These are phyloP conservation scores for Circaetus gallicus DNA, from an alignment of 2,113 vertebrate species.

Conservation along the genomic window DNA sequence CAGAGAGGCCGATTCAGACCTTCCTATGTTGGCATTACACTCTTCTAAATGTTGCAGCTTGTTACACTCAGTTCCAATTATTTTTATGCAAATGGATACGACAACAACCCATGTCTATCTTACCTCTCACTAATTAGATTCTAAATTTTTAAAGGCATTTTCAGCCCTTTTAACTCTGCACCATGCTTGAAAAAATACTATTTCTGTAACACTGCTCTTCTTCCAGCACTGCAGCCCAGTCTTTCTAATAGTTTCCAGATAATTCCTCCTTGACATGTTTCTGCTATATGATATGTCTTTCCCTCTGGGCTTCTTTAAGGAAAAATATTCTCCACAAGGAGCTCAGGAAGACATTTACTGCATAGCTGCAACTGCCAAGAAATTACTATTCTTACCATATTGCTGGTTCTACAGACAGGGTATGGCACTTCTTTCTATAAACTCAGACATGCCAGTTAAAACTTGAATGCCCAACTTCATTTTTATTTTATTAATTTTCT, in stretches of 20 bases:
- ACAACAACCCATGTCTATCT: neutral
- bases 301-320: conserved; percentile 13
- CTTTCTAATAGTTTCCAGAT: neutral
- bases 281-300: neutral
- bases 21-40: neutral
- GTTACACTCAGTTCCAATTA: conserved; percentile 9
- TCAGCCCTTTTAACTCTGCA: neutral
- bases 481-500: neutral
- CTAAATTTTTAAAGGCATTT: neutral
- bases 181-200: neutral
- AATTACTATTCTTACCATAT: conserved; percentile 19
- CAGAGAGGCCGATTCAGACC: neutral
- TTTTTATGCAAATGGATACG: conserved; percentile 34
- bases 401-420: neutral
- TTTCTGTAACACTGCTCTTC: neutral
- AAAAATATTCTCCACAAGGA: conserved; percentile 22
- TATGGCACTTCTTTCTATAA: neutral
- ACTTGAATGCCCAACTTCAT: neutral
- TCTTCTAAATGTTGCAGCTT: neutral
- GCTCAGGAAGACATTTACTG: conserved; percentile 29
- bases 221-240: neutral
- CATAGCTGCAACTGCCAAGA: conserved; percentile 5
- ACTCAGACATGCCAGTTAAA: neutral
- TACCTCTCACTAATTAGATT: neutral
- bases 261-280: conserved; percentile 16